These are phyloP conservation scores for Casuarius casuarius DNA, from an alignment of 2,113 vertebrate species.

Conservation along the genomic window DNA sequence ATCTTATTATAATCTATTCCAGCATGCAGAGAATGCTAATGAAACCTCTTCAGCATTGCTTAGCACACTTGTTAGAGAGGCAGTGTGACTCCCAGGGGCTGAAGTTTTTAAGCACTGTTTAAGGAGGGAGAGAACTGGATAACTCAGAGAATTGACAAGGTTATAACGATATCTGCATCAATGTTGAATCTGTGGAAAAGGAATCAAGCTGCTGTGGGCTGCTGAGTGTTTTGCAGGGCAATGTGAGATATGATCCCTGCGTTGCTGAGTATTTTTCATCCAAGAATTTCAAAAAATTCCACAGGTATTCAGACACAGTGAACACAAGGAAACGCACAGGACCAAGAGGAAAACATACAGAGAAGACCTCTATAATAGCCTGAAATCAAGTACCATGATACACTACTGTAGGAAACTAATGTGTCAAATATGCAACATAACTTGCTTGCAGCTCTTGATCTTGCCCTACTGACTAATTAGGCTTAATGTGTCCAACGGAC, in stretches of 20 bases:
- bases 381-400: background rate
- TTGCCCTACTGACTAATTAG: background rate
- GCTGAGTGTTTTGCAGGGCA: background rate
- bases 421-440: background rate
- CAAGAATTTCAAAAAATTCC: background rate
- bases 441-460: background rate
- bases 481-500: background rate
- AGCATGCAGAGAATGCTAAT: conserved; percentile 39
- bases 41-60: background rate
- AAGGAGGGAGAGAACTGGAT: background rate
- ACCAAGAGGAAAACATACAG: background rate
- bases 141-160: background rate
- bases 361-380: background rate
- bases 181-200: background rate
- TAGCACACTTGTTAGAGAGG: background rate
- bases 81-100: background rate
- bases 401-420: background rate
- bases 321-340: background rate
- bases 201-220: background rate
- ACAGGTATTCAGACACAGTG: background rate
- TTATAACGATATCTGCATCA: background rate
- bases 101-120: background rate
- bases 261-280: background rate
- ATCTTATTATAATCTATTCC: conserved; percentile 57
- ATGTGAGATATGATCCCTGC: background rate